phyloP scores from a whole-genome alignment of 2,113 vertebrate genomes.

The Cygnus atratus region DNA sequence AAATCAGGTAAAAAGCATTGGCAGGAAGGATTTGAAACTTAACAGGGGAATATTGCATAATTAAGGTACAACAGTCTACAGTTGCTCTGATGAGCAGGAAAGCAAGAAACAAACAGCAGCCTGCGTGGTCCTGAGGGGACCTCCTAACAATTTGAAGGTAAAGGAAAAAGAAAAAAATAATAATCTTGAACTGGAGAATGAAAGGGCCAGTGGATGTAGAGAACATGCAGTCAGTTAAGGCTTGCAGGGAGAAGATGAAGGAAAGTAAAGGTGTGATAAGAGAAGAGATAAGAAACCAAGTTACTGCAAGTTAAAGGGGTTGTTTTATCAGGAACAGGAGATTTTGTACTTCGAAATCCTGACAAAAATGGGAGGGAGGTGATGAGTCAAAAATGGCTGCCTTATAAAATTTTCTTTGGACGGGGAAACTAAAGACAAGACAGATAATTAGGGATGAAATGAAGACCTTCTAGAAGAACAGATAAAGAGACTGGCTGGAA shows the following conservation, averaged over 20 bases:
- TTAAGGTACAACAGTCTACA: slow-evolving; percentile 63
- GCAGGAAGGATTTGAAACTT: slow-evolving; percentile 62
- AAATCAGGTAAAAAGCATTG: slow-evolving; percentile 1
- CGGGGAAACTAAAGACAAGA: background rate
- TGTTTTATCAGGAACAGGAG: background rate
- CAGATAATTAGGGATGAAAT: background rate
- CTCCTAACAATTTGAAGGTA: background rate
- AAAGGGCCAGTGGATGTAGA: background rate
- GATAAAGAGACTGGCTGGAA: background rate
- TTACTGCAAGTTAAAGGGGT: background rate
- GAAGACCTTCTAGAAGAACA: background rate
- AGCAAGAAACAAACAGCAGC: slow-evolving; percentile 59
- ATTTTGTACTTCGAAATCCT: background rate
- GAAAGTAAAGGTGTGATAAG: background rate
- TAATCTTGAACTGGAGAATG: background rate
- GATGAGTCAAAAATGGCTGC: background rate
- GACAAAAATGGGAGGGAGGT: background rate
- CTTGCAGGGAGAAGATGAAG: background rate
- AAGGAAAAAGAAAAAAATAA: background rate
- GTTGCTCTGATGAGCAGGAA: slow-evolving; percentile 64
- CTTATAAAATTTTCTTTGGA: background rate
- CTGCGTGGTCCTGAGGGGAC: slow-evolving; percentile 31
- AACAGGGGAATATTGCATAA: slow-evolving; percentile 50
- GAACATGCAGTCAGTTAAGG: background rate
- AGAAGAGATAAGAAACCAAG: background rate